These are phyloP conservation scores for Dicyrtoma fusca DNA, from an alignment of 2,888 invertebrate genomes.

Conservation along the genomic window DNA sequence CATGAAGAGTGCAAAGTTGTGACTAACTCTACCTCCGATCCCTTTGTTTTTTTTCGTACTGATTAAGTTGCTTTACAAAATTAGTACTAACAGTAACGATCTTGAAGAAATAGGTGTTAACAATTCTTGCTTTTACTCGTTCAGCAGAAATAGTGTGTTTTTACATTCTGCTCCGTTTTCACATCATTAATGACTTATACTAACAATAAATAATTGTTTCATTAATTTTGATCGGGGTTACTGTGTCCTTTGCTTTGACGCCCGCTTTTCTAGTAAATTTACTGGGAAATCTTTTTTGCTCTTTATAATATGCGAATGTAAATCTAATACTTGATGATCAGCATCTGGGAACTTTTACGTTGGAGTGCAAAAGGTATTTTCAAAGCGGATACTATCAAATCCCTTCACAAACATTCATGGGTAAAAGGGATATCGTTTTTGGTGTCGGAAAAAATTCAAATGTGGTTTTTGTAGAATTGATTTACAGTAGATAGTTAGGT, in stretches of 20 bases:
- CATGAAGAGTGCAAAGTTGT: constrained; percentile 24
- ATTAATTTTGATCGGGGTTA: too few species aligned
- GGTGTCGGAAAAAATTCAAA: neutral
- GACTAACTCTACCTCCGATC: constrained; percentile 23
- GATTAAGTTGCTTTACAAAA: neutral
- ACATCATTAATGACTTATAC: too few species aligned
- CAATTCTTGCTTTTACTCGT: too few species aligned
- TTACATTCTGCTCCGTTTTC: too few species aligned
- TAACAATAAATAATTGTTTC: too few species aligned
- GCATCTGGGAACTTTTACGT: neutral
- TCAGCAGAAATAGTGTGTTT: too few species aligned
- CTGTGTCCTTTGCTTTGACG: too few species aligned
- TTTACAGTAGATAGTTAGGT: neutral
- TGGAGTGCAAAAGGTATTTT: constrained; percentile 11
- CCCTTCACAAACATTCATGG: neutral
- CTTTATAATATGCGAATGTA: neutral
- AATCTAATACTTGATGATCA: neutral
- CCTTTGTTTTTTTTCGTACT: constrained; percentile 13
- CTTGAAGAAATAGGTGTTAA: too few species aligned
- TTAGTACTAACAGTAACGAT: too few species aligned
- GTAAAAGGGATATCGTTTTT: neutral
- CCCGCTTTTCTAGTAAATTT: too few species aligned
- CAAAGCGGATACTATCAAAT: neutral
- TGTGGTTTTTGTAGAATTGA: neutral
- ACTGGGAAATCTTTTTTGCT: too few species aligned